Evolutionary conservation across 2,888 invertebrate genomes (phyloP).

Genomic region (Agonopterix heracliana): DNA sequence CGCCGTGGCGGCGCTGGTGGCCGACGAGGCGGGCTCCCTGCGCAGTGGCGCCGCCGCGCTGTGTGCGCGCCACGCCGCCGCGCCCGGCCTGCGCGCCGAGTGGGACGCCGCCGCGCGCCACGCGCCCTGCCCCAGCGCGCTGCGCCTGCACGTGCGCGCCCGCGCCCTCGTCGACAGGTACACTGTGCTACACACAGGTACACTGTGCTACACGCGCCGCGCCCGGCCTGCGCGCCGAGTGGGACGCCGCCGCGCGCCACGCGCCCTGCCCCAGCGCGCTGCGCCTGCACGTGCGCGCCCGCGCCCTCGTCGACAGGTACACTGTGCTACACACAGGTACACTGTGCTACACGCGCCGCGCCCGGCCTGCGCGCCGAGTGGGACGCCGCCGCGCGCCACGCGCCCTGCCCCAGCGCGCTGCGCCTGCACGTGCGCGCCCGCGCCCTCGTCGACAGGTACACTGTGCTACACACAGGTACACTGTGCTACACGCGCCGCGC

Average conservation of each 20-base stretch:
- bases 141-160: conserved; percentile 77
- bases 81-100: conserved; percentile 73
- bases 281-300: conserved; percentile 76
- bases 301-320: conserved; percentile 79
- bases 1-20: conserved; percentile 25
- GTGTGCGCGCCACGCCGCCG: conserved; percentile 74
- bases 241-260: conserved; percentile 77
- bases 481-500: conserved; percentile 75
- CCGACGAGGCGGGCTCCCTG: conserved; percentile 29
- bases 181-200: too few relatives aligned
- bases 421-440: conserved; percentile 77
- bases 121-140: conserved; percentile 77
- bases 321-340: too few relatives aligned
- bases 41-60: conserved; percentile 38
- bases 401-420: conserved; percentile 77
- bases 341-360: conserved; percentile 75
- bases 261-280: conserved; percentile 78
- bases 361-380: conserved; percentile 77
- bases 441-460: conserved; percentile 79
- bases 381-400: conserved; percentile 75
- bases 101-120: conserved; percentile 79
- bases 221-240: conserved; percentile 75
- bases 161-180: conserved; percentile 79
- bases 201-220: conserved; percentile 77
- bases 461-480: too few relatives aligned